phyloP scores from a whole-genome alignment of 2,797 vertebrate species.

The Acrocephalus scirpaceus region DNA sequence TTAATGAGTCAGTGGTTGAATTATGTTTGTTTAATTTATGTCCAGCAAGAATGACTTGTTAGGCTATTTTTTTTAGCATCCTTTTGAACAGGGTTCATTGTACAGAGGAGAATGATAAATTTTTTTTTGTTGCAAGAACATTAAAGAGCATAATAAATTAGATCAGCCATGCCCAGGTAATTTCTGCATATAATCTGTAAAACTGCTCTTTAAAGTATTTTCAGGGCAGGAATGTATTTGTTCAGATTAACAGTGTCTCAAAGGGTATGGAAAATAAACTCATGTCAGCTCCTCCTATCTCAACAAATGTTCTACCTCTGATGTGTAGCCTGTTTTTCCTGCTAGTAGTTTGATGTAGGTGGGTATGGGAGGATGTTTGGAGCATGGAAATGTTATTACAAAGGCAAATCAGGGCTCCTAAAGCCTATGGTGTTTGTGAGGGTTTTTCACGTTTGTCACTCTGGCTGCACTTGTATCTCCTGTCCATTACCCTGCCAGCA shows the following conservation, averaged over 20 bases:
- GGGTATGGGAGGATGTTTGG: background rate
- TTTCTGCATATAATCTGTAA: background rate
- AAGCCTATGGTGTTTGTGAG: background rate
- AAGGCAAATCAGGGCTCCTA: background rate
- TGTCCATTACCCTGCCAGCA: background rate
- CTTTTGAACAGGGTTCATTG: background rate
- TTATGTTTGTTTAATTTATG: background rate
- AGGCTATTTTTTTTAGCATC: background rate
- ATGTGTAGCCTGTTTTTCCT: background rate
- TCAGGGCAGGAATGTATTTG: background rate
- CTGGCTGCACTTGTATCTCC: background rate
- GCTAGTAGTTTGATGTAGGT: background rate
- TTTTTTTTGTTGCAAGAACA: background rate
- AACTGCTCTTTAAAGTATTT: background rate
- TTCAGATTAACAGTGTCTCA: background rate
- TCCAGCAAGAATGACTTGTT: background rate
- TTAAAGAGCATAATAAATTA: background rate
- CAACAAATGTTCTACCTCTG: background rate
- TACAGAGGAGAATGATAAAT: background rate
- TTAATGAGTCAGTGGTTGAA: background rate
- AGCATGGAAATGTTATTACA: background rate
- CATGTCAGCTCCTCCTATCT: background rate
- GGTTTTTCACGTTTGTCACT: background rate
- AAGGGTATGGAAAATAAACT: background rate
- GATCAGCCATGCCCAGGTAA: background rate